A percentile compares a stretch with the other conserved stretches of the same genome.
These are phyloP conservation scores for Micromys minutus DNA, from an alignment of 2,113 vertebrate species.

Conservation along the genomic window DNA sequence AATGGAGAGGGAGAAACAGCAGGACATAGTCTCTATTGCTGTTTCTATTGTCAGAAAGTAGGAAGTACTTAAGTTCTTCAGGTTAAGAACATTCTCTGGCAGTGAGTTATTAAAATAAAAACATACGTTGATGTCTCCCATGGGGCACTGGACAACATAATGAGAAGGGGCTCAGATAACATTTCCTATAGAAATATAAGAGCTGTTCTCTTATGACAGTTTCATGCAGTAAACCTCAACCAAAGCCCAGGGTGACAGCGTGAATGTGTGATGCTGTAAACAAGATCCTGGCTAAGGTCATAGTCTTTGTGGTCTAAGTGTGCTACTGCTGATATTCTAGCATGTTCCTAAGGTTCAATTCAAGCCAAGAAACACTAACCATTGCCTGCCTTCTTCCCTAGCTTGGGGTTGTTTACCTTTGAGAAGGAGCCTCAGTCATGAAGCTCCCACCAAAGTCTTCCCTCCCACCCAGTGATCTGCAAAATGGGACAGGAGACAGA, in stretches of 20 bases:
- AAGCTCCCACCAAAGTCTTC: background rate
- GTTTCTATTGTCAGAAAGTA: background rate
- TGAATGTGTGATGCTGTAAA: background rate
- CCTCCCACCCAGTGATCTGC: too few relatives aligned
- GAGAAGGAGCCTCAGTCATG: background rate
- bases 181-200: conserved; percentile 12
- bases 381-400: background rate
- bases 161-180: background rate
- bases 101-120: conserved; percentile 6
- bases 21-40: fast-evolving
- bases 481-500: background rate
- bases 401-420: too few relatives aligned
- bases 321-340: background rate
- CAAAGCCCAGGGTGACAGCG: background rate
- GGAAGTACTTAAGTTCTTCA: background rate
- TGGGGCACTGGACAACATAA: background rate
- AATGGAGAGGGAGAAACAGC: background rate
- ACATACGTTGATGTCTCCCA: background rate
- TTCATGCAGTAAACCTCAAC: background rate
- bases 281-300: background rate
- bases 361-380: fast-evolving
- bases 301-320: too few relatives aligned
- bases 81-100: background rate
- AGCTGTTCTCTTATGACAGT: background rate
- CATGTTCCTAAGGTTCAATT: background rate